Base-by-base conservation (phyloP, 2,113 vertebrate species). In the Spermophilus dauricus region DNA sequence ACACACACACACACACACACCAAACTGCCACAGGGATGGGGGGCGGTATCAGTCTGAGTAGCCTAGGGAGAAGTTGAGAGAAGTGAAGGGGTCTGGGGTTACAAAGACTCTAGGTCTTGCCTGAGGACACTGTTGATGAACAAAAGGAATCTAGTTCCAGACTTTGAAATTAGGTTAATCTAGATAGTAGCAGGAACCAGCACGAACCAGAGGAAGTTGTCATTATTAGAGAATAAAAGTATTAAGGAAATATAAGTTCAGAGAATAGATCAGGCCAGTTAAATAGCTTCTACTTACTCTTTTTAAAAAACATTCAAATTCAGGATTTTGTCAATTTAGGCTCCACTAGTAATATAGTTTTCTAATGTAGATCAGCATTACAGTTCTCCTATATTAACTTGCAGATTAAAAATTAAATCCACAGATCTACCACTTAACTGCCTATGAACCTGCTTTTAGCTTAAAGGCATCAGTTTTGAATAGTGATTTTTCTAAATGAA, bases 111-210 rank as follows among this genome's bases (percentile, higher is more conserved):
- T 61, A 89, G 90, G 73, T 69, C 75, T 90, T n/a, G 2, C 39
- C 1, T 72, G 77, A 51, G 4, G 26, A 53, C 93, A 95, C 84
- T 90, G 72, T 86, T 37, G 77, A 67, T 82, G 95, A 97, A 97
- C 96, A 97, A 98, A 98, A 95, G 96, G 58, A 86, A 92, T 76
- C 61, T 75, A 93, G 86, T 72, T 78, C 69, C 72, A 17, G 70
- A 86, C 95, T 96, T 96, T 91, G 91, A 97, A 96, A 98, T 97
- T 97, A 88, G 73, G 95, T 97, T 97, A 89, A 96, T 97, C 96
- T 96, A 81, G 96, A 96, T 85, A 91, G 76, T 75, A 30, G 72
- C 91, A 4, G 67, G 81, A 93, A 89, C 91, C 86, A 30, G 72
- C 91, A 4, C 72, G 77, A 93, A 89, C 91, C 86, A n/a, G 53